Percentiles rank a stretch among this genome's conserved stretches.
These are phyloP conservation scores for Polydrusus tereticollis DNA, from an alignment of 2,888 invertebrate genomes.

Conservation along the genomic window DNA sequence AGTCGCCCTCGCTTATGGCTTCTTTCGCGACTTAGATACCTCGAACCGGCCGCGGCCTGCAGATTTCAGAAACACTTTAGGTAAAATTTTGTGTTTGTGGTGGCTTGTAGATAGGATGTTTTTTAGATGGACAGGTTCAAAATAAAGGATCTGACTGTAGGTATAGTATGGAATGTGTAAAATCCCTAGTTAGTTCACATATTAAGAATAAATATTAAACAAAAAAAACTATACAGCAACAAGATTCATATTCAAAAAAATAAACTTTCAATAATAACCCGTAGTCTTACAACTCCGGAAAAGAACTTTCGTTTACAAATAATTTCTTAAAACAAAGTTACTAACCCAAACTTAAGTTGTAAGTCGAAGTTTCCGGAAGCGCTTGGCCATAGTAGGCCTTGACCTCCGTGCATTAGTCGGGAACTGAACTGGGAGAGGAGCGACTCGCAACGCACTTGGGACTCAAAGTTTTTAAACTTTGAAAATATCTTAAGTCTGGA, in stretches of 20 bases:
- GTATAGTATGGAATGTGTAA: too few relatives aligned
- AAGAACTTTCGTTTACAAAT: slow-evolving; percentile 20
- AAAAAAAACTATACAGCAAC: too few relatives aligned
- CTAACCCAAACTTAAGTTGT: slow-evolving; percentile 35
- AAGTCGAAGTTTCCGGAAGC: slow-evolving; percentile 42
- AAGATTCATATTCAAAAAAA: too few relatives aligned
- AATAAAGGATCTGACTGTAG: too few relatives aligned
- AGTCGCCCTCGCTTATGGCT: slow-evolving; percentile 54
- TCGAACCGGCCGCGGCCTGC: slow-evolving; percentile 23
- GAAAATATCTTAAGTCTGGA: slow-evolving; percentile 46
- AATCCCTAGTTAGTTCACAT: too few relatives aligned
- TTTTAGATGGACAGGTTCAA: too few relatives aligned
- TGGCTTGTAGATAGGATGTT: too few relatives aligned
- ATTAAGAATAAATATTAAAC: too few relatives aligned
- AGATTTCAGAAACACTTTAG: too few relatives aligned
- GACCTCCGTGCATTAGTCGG: slow-evolving; percentile 42
- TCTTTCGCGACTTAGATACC: slow-evolving; percentile 41
- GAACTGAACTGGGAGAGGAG: slow-evolving; percentile 40
- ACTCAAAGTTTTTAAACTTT: slow-evolving; percentile 48
- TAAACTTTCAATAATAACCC: background rate
- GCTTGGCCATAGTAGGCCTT: slow-evolving; percentile 47
- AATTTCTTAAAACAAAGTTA: slow-evolving; percentile 40
- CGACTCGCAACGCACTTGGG: slow-evolving; percentile 48
- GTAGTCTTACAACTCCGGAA: slow-evolving; percentile 15
- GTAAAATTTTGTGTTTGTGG: too few relatives aligned